Evolutionary conservation across 2,888 invertebrate species (phyloP).

Genomic region (Pyrrhia umbra): DNA sequence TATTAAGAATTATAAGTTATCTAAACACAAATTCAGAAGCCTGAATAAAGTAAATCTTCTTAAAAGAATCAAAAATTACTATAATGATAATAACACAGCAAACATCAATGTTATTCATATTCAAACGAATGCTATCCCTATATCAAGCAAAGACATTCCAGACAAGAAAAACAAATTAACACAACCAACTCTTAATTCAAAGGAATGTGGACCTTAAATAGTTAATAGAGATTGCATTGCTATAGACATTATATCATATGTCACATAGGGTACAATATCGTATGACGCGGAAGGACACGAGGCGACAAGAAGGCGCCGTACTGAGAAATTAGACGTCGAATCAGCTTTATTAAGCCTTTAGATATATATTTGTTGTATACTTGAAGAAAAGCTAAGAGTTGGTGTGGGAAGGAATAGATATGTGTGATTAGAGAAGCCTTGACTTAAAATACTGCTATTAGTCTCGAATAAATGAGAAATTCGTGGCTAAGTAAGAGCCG

Average conservation of each 20-base stretch:
- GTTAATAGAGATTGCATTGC: constrained; percentile 23
- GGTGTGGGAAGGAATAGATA: constrained; percentile 2
- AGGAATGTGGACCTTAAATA: constrained; percentile 52
- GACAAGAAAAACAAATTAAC: constrained; percentile 48
- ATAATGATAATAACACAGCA: constrained; percentile 24
- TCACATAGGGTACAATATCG: constrained; percentile 46
- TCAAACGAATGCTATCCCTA: constrained; percentile 10
- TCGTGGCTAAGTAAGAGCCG: too few species aligned
- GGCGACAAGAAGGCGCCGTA: constrained; percentile 49
- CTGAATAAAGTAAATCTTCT: too few species aligned
- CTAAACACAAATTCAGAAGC: too few species aligned
- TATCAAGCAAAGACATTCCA: constrained; percentile 40
- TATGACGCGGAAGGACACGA: constrained; percentile 24
- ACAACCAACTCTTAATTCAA: constrained; percentile 43
- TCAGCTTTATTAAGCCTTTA: constrained; percentile 36
- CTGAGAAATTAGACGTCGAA: constrained; percentile 47
- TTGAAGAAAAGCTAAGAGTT: constrained; percentile 7
- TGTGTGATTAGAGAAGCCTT: background rate
- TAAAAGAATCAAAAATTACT: background rate
- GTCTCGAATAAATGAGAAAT: background rate
- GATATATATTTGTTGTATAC: constrained; percentile 12
- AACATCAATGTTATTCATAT: constrained; percentile 30
- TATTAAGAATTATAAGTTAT: too few species aligned
- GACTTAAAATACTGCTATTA: background rate
- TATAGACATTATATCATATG: constrained; percentile 36